Percentiles rank a stretch among this genome's conserved stretches.
phyloP scores from a whole-genome alignment of 2,797 vertebrate species.

The Manis pentadactyla region DNA sequence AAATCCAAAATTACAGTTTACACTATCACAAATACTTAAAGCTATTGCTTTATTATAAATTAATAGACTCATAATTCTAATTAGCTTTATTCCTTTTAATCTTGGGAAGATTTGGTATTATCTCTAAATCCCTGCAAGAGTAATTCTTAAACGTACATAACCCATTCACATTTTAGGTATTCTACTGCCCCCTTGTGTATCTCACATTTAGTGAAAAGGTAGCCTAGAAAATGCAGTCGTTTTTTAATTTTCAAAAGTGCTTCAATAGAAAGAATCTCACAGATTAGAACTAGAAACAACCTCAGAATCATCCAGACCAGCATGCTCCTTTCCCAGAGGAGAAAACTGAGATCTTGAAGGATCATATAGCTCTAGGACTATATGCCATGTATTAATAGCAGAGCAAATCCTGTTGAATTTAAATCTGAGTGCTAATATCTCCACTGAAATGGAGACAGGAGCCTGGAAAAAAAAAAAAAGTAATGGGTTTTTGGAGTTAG shows the following conservation, averaged over 20 bases:
- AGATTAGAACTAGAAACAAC: background rate
- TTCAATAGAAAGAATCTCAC: background rate
- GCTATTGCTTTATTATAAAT: slow-evolving; percentile 35
- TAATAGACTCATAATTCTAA: slow-evolving; percentile 39
- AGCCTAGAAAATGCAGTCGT: background rate
- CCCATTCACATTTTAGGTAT: slow-evolving; percentile 59
- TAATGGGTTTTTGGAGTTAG: background rate
- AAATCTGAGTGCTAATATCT: background rate
- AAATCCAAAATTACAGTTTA: background rate
- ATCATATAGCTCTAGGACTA: background rate
- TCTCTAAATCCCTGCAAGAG: slow-evolving; percentile 37
- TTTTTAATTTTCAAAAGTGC: background rate
- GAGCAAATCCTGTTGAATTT: background rate
- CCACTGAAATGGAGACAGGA: background rate
- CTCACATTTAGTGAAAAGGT: background rate
- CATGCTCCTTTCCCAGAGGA: background rate
- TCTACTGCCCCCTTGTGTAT: slow-evolving; percentile 82
- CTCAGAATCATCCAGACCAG: background rate
- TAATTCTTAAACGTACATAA: background rate
- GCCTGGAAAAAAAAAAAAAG: background rate
- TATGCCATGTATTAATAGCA: background rate
- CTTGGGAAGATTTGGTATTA: slow-evolving; percentile 46
- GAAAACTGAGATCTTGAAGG: background rate
- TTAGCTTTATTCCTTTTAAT: slow-evolving; percentile 34
- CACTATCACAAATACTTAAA: background rate